Evolutionary conservation across 1,140 invertebrate species (phyloP).

Genomic region (Brachionus rotundiformis): DNA sequence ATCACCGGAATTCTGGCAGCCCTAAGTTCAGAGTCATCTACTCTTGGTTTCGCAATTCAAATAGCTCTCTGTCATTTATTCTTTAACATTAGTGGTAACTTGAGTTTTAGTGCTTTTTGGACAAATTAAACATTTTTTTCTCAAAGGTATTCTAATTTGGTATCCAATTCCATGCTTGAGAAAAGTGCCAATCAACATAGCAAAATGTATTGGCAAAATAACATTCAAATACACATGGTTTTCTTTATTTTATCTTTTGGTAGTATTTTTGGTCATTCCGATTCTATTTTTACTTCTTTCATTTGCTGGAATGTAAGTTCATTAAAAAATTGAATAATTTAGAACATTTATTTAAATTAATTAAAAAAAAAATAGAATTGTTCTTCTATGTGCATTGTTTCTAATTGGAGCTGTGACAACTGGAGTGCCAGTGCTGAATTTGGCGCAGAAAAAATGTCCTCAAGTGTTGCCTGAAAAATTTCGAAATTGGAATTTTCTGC

Average conservation of each 20-base stretch:
- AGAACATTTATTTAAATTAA: background rate
- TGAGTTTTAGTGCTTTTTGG: background rate
- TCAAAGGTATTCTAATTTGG: slow-evolving; percentile 47
- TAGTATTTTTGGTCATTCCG: slow-evolving; percentile 68
- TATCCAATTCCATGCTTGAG: slow-evolving; percentile 55
- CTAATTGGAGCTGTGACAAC: background rate
- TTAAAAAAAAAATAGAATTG: background rate
- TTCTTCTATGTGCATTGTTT: slow-evolving; percentile 7
- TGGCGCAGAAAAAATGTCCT: background rate
- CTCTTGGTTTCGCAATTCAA: slow-evolving; percentile 65
- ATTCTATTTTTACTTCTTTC: slow-evolving; percentile 65
- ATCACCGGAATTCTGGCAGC: slow-evolving; percentile 68
- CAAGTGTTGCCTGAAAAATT: background rate
- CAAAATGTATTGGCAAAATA: slow-evolving; percentile 66
- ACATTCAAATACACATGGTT: slow-evolving; percentile 69
- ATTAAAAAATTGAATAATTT: background rate
- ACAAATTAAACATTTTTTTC: background rate
- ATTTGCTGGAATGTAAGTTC: slow-evolving; percentile 56
- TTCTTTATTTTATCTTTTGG: slow-evolving; percentile 67
- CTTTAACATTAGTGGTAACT: slow-evolving; percentile 68
- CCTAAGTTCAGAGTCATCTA: slow-evolving; percentile 62
- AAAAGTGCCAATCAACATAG: slow-evolving; percentile 66
- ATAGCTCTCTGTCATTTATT: slow-evolving; percentile 70
- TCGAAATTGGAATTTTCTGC: slow-evolving; percentile 45
- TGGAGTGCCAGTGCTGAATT: background rate